Percentiles rank a stretch among this genome's conserved stretches.
Evolutionary conservation across 2,888 invertebrate species (phyloP).

Genomic region (Onchidella celtica): DNA sequence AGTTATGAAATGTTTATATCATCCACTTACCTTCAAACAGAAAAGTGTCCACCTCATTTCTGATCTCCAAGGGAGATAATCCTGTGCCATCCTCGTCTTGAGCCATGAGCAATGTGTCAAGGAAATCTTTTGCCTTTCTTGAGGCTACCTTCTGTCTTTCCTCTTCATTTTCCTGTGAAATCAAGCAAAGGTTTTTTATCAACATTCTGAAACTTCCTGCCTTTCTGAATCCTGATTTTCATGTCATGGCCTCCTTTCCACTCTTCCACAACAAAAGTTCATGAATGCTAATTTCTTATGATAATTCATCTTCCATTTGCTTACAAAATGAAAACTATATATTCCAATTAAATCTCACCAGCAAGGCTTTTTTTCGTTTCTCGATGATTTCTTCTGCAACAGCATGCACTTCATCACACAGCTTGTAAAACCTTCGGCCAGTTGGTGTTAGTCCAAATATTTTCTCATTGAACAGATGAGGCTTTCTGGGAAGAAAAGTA

Average conservation of each 20-base stretch:
- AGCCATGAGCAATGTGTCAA: slow-evolving; percentile 67
- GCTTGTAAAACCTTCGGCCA: slow-evolving; percentile 49
- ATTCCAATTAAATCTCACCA: background rate
- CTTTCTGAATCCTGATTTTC: too few species aligned
- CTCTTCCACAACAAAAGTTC: too few species aligned
- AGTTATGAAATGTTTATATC: too few species aligned
- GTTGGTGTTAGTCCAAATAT: slow-evolving; percentile 42
- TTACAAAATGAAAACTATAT: too few species aligned
- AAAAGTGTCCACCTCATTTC: slow-evolving; percentile 72
- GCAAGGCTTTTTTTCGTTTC: slow-evolving; percentile 30
- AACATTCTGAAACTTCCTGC: too few species aligned
- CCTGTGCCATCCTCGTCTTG: slow-evolving; percentile 66
- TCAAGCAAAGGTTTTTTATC: too few species aligned
- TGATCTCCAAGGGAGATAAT: slow-evolving; percentile 66
- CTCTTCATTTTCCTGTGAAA: slow-evolving; percentile 26
- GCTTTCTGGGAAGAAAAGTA: too few species aligned
- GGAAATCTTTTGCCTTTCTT: slow-evolving; percentile 35
- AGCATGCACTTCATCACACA: slow-evolving; percentile 55
- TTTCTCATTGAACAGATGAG: slow-evolving; percentile 26
- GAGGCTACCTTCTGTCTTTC: background rate
- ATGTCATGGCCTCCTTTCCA: too few species aligned
- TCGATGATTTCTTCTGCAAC: slow-evolving; percentile 54
- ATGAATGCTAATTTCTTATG: too few species aligned
- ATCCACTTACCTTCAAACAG: slow-evolving; percentile 68
- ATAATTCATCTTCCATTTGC: too few species aligned